Evolutionary conservation across 2,797 vertebrate genomes (phyloP).

Genomic region (Premnoplex brunnescens): DNA sequence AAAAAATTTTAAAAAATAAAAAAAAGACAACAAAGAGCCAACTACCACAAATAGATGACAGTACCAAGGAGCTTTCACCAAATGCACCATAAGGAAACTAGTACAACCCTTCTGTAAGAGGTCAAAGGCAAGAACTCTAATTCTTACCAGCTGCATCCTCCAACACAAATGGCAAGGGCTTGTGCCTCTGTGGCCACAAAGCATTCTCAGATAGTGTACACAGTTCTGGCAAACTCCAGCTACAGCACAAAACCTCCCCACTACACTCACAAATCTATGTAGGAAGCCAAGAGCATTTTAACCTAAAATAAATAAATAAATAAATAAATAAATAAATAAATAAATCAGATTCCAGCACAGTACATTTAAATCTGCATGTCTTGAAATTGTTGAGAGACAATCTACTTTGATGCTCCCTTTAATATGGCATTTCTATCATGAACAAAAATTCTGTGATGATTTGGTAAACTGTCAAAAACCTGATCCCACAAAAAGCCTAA

Average conservation of each 20-base stretch:
- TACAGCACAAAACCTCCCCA: background rate
- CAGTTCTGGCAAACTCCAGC: background rate
- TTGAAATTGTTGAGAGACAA: background rate
- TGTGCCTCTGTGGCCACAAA: rapidly evolving
- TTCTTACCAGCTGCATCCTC: background rate
- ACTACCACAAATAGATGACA: background rate
- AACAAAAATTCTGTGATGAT: background rate
- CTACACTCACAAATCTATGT: rapidly evolving
- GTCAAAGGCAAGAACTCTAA: background rate
- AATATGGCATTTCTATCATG: background rate
- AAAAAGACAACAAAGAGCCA: background rate
- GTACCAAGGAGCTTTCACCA: background rate
- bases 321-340: background rate
- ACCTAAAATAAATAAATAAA: background rate
- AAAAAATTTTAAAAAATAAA: too few relatives aligned
- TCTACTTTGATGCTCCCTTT: background rate
- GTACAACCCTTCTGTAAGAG: background rate
- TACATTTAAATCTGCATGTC: background rate
- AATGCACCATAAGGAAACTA: background rate
- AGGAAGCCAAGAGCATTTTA: background rate
- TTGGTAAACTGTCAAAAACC: background rate
- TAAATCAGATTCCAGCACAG: background rate
- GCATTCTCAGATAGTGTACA: background rate
- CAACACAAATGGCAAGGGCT: background rate
- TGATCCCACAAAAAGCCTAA: background rate